These are phyloP conservation scores for Laodelphax striatellus DNA, from an alignment of 1,140 invertebrate species.

Conservation along the genomic window DNA sequence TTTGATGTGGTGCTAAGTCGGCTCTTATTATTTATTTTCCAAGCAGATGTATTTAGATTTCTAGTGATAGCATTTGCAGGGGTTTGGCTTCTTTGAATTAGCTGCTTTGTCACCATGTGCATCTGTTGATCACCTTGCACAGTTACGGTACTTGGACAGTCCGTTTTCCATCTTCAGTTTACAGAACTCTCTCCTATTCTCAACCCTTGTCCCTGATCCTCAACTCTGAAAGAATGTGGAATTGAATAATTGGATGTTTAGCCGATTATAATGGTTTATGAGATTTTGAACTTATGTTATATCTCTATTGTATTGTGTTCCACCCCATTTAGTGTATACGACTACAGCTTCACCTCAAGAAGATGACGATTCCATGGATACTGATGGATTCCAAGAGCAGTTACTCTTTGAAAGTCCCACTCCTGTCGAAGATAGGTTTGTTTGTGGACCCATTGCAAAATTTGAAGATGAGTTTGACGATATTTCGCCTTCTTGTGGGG, in stretches of 20 bases:
- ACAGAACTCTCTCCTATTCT: neutral
- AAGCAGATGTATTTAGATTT: too few species aligned
- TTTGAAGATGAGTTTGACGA: constrained; percentile 14
- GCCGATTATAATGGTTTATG: too few species aligned
- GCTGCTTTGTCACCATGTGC: too few species aligned
- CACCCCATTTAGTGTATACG: constrained; percentile 26
- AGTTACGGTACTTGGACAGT: too few species aligned
- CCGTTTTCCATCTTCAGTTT: constrained; percentile 10
- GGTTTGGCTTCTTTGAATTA: too few species aligned
- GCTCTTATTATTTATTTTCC: too few species aligned
- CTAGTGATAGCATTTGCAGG: too few species aligned
- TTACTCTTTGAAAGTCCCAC: constrained; percentile 33
- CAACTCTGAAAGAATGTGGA: neutral
- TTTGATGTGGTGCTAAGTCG: too few species aligned
- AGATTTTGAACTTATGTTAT: neutral
- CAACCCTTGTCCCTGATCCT: neutral
- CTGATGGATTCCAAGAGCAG: constrained; percentile 37
- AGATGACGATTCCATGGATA: constrained; percentile 38
- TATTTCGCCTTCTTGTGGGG: constrained; percentile 1
- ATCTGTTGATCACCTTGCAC: too few species aligned
- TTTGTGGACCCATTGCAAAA: constrained; percentile 9
- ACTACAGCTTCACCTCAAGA: constrained; percentile 36
- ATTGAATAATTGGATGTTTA: neutral
- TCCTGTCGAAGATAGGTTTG: constrained; percentile 9
- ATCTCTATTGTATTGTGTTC: constrained; percentile 17